Conservation (phyloP, 1,140 invertebrate species). For the Pseudoatta argentina region DNA sequence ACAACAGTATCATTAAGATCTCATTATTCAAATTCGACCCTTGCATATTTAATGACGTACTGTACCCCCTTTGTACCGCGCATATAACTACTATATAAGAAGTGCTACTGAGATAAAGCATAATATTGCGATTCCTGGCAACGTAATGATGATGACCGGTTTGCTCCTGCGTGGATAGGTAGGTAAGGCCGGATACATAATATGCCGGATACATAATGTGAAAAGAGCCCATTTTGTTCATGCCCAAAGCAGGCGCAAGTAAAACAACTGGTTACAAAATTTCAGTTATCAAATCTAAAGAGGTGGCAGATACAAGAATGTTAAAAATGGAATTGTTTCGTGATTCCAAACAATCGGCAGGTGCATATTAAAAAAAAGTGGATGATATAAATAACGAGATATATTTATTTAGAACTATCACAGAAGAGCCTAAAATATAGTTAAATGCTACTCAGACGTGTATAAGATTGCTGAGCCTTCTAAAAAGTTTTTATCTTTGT, state of each 20-base stretch:
- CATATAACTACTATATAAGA: conserved; percentile 80
- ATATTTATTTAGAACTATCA: neutral
- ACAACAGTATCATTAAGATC: conserved; percentile 84
- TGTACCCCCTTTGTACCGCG: conserved; percentile 70
- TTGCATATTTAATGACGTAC: conserved; percentile 84
- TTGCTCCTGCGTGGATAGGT: conserved; percentile 81
- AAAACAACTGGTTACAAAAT: conserved; percentile 74
- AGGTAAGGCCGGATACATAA: conserved; percentile 79
- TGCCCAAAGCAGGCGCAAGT: conserved; percentile 65
- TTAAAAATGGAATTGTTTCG: conserved; percentile 25
- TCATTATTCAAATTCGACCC: conserved; percentile 86
- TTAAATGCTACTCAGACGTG: neutral
- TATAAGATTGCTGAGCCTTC: neutral
- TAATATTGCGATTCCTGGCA: conserved; percentile 86
- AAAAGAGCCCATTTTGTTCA: conserved; percentile 84
- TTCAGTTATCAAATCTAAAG: conserved; percentile 73
- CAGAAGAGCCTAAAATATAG: neutral
- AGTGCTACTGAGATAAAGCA: conserved; percentile 84
- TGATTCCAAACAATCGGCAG: neutral
- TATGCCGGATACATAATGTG: conserved; percentile 82
- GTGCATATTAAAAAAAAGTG: neutral
- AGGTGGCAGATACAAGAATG: conserved; percentile 42
- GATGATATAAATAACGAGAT: neutral
- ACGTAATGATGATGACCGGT: conserved; percentile 86
- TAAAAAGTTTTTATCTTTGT: conserved; percentile 27